A percentile compares a stretch with the other conserved stretches of the same genome.
Evolutionary conservation across 2,113 vertebrate species (phyloP).

Genomic region (Xyliphius kryptos): DNA sequence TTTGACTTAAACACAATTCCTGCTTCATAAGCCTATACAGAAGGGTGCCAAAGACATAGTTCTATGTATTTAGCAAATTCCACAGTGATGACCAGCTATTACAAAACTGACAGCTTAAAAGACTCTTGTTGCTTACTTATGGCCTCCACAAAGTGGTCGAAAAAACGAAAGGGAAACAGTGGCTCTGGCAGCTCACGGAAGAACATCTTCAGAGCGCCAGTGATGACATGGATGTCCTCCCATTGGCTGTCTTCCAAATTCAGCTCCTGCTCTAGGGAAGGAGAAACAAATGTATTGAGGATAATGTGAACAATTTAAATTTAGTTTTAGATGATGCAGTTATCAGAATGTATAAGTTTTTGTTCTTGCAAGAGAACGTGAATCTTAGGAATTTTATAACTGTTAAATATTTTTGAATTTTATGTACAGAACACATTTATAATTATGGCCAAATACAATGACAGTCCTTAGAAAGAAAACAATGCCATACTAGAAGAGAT

Average conservation of each 20-base stretch:
- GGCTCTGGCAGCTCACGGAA: conserved; percentile 95
- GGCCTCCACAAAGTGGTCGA: conserved; percentile 84
- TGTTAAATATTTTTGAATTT: no score
- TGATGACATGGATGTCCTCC: conserved; percentile 97
- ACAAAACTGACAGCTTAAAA: conserved; percentile 5
- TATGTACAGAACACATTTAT: background rate
- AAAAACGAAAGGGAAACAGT: conserved; percentile 87
- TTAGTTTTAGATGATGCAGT: conserved; percentile 82
- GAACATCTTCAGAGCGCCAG: conserved; percentile 98
- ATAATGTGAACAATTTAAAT: conserved; percentile 55
- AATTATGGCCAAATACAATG: conserved; percentile 5
- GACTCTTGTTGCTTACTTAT: conserved; percentile 78
- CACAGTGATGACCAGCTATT: conserved; percentile 15
- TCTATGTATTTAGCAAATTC: conserved; percentile 9
- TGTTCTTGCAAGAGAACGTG: conserved; percentile 76
- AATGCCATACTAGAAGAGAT: conserved; percentile 2
- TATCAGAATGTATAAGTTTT: conserved; percentile 83
- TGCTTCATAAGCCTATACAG: conserved; percentile 12
- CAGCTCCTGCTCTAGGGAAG: conserved; percentile 92
- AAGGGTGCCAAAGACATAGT: conserved; percentile 16
- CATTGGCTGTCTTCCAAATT: conserved; percentile 97
- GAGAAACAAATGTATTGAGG: conserved; percentile 34
- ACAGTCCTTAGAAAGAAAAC: background rate
- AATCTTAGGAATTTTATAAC: conserved; percentile 57
- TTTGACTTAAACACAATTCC: conserved; percentile 8